Evolutionary conservation across 2,797 vertebrate genomes (phyloP).

Genomic region (Antennarius maculatus): DNA sequence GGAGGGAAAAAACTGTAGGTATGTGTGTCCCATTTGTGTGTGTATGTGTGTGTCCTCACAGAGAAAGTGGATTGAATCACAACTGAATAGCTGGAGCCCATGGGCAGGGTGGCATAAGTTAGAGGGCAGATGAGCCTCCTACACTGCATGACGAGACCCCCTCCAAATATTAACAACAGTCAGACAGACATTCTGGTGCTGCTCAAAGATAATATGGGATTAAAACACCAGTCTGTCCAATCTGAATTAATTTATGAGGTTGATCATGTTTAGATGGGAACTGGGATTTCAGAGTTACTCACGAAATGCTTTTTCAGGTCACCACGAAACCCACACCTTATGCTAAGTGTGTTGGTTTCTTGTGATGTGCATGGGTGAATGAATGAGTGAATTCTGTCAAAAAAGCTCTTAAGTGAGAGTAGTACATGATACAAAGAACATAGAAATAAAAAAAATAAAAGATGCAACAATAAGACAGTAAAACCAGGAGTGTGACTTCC

Average conservation of each 20-base stretch:
- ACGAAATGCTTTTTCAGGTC: slow-evolving; percentile 49
- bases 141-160: slow-evolving; percentile 20
- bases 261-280: slow-evolving; percentile 25
- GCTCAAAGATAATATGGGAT: slow-evolving; percentile 35
- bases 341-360: slow-evolving; percentile 43
- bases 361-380: slow-evolving; percentile 41
- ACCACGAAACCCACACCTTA: slow-evolving; percentile 26
- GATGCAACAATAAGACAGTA: slow-evolving; percentile 5
- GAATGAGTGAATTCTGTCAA: slow-evolving; percentile 33
- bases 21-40: slow-evolving; percentile 3
- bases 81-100: slow-evolving; percentile 33
- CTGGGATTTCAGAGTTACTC: slow-evolving; percentile 20
- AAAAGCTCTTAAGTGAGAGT: slow-evolving; percentile 38
- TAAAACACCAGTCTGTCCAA: slow-evolving; percentile 32
- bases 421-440: background rate
- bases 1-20: background rate
- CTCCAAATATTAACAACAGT: slow-evolving; percentile 37
- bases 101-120: slow-evolving; percentile 47
- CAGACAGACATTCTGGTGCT: slow-evolving; percentile 34
- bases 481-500: slow-evolving; percentile 4
- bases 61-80: slow-evolving; percentile 52
- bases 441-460: slow-evolving; percentile 9
- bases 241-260: slow-evolving; percentile 39
- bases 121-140: slow-evolving; percentile 53
- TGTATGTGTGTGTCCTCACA: slow-evolving; percentile 11